Base-by-base conservation (phyloP, 2,797 vertebrate species). In the Gallinago nigripennis region DNA sequence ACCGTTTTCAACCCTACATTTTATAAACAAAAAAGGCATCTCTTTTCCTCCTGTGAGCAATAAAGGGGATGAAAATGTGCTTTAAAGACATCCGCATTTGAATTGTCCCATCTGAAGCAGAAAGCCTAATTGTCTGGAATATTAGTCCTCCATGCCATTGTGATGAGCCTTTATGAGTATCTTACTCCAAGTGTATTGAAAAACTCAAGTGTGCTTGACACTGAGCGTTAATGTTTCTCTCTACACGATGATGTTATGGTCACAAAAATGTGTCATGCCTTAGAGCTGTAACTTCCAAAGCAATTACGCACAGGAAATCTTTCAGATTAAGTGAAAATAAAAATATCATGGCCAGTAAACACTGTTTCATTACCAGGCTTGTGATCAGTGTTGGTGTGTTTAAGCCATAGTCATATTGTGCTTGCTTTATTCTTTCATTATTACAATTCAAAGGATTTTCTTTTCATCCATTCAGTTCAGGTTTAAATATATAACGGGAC, bases 121-220 rank as follows among this genome's bases (percentile, higher is more conserved):
- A 97, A 95, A 96, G 94, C 88, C 95, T 97, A 98, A 97, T 97
- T 96, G 97, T 97, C 95, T 95, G 92, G 85, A 93, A 95, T 95
- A 96, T 97, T 97, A 95, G 96, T 94, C 92, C 96, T 95, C 86
- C 76, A 75, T 60, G 88, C 90, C 90, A 88, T 95, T 95, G 91
- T 94, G 66, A 76, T 75, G 64, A 64, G 73, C 89, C 89, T 97
- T 97, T 96, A 94, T 72, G 86, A 96, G 82, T 89, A 88, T 88
- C 88, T 96, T 97, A 95, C 96, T 97, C 65, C 72, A 95, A 95
- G 95, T 97, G 58, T 70, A 90, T 58, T 88, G 96, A 90, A 97
- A 98, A 97, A 96, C 97, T 98, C 97, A 97, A 97, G 96, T 94
- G 84, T 94, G 96, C 97, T 97, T 97, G 92, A 96, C 97, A 97